Evolutionary conservation across 2,888 invertebrate species (phyloP), one percentile per base, ranked within the genome.

Genomic region (Epinotia brunnichana): DNA sequence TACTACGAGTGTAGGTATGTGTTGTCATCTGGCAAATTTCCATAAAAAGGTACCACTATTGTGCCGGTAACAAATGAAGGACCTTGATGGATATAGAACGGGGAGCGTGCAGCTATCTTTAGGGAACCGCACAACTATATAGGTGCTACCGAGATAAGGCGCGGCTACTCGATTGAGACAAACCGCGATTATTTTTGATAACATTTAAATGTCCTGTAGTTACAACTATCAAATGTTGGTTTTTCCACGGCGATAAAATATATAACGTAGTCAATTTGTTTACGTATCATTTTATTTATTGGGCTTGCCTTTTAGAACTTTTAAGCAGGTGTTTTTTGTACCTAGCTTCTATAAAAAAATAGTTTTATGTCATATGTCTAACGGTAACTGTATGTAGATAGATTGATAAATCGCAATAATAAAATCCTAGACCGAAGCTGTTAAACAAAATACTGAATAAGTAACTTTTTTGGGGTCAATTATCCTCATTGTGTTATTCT

Each of bases 41-140:
- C 61, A 70, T 70, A 67, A 54, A 51, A 41, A 66, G 71, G 54
- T 71, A 59, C 53, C 66, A 51, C 63, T 59, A 66, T 70, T 54
- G 60, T 69, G 79, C 69, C 75, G 76, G 77, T 79, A 77, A 77
- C 77, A 77, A 78, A 74, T 76, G 73, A 69, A 74, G 74, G 76
- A 75, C 77, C 79, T 80, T 82, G 83, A 77, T 78, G 75, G 76
- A 82, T 82, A 84, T 85, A 85, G 82, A 81, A 79, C 79, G 78
- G 78, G 79, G 76, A 75, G 70, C 74, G 69, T 69, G 78, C 73
- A 74, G 75, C 71, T 78, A 77, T 82, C 82, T 80, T 77, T 78
- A 73, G 74, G 76, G 78, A 82, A 83, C 83, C 81, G 76, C 82
- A 74, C 51, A 72, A 63, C 71, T 67, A 59, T 67, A 59, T 59